Evolutionary conservation across 2,797 vertebrate species (phyloP).

Genomic region (Spea hammondii): DNA sequence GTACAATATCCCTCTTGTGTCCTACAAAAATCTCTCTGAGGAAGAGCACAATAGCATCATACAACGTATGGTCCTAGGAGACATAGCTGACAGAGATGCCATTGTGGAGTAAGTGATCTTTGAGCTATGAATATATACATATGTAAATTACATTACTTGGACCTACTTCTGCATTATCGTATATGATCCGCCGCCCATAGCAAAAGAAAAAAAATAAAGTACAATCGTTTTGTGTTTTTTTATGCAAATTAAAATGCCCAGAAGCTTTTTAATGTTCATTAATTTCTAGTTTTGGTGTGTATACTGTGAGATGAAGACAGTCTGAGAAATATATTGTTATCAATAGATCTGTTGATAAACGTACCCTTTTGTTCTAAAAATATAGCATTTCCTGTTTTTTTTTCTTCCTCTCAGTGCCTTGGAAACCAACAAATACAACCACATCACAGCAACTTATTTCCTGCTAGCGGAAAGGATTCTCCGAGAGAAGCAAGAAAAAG

Average conservation of each 20-base stretch:
- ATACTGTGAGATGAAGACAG: no score
- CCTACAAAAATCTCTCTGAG: conserved; percentile 92
- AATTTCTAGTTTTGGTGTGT: no score
- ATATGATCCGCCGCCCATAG: no score
- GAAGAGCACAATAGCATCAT: conserved; percentile 98
- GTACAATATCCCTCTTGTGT: conserved; percentile 93
- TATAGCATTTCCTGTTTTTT: conserved; percentile 26
- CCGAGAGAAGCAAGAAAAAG: conserved; percentile 95
- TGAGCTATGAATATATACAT: no score
- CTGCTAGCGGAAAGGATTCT: conserved; percentile 93
- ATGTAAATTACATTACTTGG: no score
- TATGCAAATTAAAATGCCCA: no score
- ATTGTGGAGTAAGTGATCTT: conserved; percentile 86
- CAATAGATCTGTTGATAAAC: no score
- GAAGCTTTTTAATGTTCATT: no score
- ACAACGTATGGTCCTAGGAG: conserved; percentile 95
- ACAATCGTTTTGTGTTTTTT: no score
- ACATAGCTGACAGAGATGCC: conserved; percentile 90
- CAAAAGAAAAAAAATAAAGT: no score
- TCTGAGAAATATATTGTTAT: no score
- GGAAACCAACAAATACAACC: conserved; percentile 98
- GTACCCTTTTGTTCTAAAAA: neutral
- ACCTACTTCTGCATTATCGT: no score
- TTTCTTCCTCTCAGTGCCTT: conserved; percentile 75
- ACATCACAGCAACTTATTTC: conserved; percentile 98